Conservation (phyloP, 2,113 vertebrate species). For the Tetrao urogallus region DNA sequence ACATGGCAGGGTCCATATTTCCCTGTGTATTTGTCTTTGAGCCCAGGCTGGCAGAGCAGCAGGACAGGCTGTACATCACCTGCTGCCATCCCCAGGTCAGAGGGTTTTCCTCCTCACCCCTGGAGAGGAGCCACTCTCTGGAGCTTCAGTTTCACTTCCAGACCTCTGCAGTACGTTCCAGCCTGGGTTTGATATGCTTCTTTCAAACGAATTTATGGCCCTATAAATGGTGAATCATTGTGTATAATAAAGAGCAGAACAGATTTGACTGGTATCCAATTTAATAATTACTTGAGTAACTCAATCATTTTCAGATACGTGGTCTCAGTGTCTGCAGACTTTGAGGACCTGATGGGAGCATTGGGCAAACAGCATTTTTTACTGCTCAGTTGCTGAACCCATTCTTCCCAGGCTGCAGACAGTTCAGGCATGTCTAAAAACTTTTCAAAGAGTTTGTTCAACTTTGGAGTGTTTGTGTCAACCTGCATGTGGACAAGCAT, state of each 20-base stretch:
- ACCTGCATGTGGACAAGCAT: background rate
- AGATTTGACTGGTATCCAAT: slow-evolving; percentile 70
- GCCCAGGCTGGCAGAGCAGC: background rate
- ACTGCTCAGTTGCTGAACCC: background rate
- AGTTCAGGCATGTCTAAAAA: background rate
- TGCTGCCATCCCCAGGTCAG: background rate
- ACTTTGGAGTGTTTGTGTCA: background rate
- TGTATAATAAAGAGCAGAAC: slow-evolving; percentile 64
- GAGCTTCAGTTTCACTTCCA: background rate
- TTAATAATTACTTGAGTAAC: slow-evolving; percentile 74
- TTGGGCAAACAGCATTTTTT: background rate
- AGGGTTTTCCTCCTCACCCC: background rate
- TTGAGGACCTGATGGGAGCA: slow-evolving; percentile 2
- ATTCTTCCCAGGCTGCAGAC: background rate
- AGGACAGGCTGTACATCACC: background rate
- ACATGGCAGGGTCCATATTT: background rate
- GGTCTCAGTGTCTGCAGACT: slow-evolving; percentile 34
- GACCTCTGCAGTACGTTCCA: background rate
- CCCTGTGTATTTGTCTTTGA: background rate
- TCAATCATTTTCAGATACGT: slow-evolving; percentile 72
- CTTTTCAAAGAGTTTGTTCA: background rate
- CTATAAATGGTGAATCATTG: slow-evolving; percentile 67
- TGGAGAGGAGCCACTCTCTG: background rate
- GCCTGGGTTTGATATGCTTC: background rate
- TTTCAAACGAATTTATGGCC: slow-evolving; percentile 59